Evolutionary conservation across 2,797 vertebrate genomes (phyloP), one percentile per base, ranked within the genome.

Genomic region (Fundulus diaphanus): DNA sequence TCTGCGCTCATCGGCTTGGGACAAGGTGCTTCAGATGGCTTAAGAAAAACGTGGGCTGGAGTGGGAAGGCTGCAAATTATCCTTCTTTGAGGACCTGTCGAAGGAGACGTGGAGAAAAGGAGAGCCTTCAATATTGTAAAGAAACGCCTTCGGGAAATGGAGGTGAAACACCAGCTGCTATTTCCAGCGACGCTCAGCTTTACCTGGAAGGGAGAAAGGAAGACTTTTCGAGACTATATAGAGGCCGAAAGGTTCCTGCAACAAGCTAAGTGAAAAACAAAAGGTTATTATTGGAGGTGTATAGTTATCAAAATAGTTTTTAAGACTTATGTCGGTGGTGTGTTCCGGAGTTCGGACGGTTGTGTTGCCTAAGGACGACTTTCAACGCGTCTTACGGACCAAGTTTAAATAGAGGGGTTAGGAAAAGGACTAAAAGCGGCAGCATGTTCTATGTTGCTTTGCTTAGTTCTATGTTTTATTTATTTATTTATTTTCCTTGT

Each of bases 91-190:
- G 7, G 74, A 76, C 27, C 1, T 78, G 24, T 27, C 33, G 8
- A 77, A 22, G 29, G n/a, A 72, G 29, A 11, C 0, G 24, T 24
- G 61, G 76, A 57, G 24, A 77, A 72, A 33, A 2, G 2, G 24
- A 77, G n/a, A 13, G 59, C 49, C 20, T 77, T 77, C n/a, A 67
- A 8, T 11, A 0, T 31, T 35, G 69, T 72, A 59, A 77, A 77
- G 57, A 71, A 42, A 33, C 35, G 24, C 27, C 37, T 71, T 7
- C 56, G 24, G 8, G 44, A 51, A 15, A 46, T 73, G 22, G 44
- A 73, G 59, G 57, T 73, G 57, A 73, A 31, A 73, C 57, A 73
- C 44, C 20, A 57, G 24, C 37, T 77, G 59, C 12, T 66, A 7
- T 46, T 61, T 46, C 68, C 57, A 0, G 74, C 57, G 33, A 77